phyloP scores from a whole-genome alignment of 92 coral and sea anemone species.

The Galaxea fascicularis region DNA sequence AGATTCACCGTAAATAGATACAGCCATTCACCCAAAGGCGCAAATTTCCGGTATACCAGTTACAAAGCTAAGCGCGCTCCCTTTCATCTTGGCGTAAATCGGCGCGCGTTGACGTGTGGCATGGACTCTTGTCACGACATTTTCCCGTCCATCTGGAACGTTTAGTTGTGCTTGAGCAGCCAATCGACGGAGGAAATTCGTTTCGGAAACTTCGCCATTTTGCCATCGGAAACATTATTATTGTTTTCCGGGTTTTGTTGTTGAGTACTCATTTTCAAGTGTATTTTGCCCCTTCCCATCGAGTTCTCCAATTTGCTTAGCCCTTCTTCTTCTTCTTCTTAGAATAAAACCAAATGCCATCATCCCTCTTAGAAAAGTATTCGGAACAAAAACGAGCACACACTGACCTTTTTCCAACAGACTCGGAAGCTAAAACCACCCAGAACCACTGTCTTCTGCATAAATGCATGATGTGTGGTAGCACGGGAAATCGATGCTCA shows the following conservation, averaged over 20 bases:
- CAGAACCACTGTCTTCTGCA: too few species aligned
- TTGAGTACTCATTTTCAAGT: not conserved
- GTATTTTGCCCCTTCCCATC: not conserved
- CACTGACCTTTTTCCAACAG: not conserved
- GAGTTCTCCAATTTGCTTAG: not conserved
- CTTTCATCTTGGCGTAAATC: conserved; percentile 28
- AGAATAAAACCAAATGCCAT: not conserved
- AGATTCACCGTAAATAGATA: conserved; percentile 32
- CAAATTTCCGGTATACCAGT: conserved; percentile 41
- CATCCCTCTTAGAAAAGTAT: not conserved
- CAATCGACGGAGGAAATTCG: conserved; percentile 20
- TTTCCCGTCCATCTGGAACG: not conserved
- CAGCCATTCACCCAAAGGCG: conserved; percentile 11
- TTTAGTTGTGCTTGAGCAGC: conserved; percentile 34
- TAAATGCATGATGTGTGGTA: too few species aligned
- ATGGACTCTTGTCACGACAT: not conserved
- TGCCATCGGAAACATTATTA: not conserved
- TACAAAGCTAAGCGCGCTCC: conserved; percentile 24
- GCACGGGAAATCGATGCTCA: too few species aligned
- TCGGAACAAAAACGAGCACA: not conserved
- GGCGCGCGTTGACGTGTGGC: conserved; percentile 6
- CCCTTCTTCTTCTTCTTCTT: not conserved
- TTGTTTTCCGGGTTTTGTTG: not conserved
- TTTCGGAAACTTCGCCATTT: conserved; percentile 34
- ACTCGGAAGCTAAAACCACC: not conserved